A percentile compares a stretch with the other conserved stretches of the same genome.
These are phyloP conservation scores for Botia almorhae DNA, from an alignment of 2,797 vertebrate species.

Conservation along the genomic window DNA sequence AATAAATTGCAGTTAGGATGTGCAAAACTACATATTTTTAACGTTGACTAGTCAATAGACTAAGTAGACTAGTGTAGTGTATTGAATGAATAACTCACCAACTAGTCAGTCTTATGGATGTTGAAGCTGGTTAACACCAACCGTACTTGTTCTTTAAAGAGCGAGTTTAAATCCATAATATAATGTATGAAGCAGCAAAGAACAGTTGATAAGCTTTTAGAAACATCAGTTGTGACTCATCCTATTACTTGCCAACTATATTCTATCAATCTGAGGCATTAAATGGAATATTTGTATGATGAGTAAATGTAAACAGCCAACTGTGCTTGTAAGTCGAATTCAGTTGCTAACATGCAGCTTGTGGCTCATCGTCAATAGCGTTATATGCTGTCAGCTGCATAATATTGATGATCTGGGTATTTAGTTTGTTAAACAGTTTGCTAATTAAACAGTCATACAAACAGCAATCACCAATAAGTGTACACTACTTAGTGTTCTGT, in stretches of 20 bases:
- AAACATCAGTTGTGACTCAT: not conserved
- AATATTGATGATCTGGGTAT: not conserved
- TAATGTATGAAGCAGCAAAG: too few relatives aligned
- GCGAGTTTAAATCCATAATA: not conserved
- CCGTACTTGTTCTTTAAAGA: not conserved
- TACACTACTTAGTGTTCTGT: too few relatives aligned
- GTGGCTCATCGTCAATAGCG: not conserved
- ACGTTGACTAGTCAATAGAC: not conserved
- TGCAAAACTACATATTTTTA: not conserved
- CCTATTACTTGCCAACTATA: not conserved
- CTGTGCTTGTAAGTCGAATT: slow-evolving; percentile 4
- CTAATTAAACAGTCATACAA: too few relatives aligned
- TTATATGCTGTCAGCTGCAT: not conserved
- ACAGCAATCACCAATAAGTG: too few relatives aligned
- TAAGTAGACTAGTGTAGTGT: not conserved
- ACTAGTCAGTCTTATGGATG: not conserved
- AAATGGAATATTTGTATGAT: not conserved
- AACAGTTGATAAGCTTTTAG: not conserved
- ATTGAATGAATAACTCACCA: not conserved
- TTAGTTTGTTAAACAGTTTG: too few relatives aligned
- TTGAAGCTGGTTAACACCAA: not conserved
- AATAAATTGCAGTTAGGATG: not conserved
- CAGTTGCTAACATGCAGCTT: not conserved
- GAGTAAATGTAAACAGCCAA: not conserved
- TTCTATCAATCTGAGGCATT: not conserved